Percentiles rank a stretch among this genome's conserved stretches.
phyloP scores from a whole-genome alignment of 2,888 invertebrate genomes.

The Mantis religiosa region DNA sequence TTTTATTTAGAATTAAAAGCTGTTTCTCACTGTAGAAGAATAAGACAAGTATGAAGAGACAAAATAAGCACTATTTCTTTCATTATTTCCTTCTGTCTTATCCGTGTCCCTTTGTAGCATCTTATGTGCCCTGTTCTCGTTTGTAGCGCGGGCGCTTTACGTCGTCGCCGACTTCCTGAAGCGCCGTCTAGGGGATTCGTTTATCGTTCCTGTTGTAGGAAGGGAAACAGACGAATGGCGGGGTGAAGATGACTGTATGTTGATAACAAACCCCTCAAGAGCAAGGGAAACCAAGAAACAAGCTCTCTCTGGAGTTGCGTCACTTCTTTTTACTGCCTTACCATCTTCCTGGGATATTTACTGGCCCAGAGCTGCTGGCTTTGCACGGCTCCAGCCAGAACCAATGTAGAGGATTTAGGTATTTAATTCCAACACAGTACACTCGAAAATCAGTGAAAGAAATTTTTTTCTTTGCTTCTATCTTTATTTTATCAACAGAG shows the following conservation, averaged over 20 bases:
- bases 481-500: too few species aligned
- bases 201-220: not conserved
- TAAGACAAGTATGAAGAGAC: not conserved
- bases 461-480: too few species aligned
- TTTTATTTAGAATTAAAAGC: too few species aligned
- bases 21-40: not conserved
- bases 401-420: too few species aligned
- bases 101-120: not conserved
- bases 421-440: too few species aligned
- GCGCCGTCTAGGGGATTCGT: not conserved
- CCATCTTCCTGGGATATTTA: not conserved
- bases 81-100: not conserved
- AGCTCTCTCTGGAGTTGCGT: not conserved
- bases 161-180: not conserved
- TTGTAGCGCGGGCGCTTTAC: not conserved
- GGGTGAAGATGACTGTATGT: not conserved
- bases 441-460: too few species aligned
- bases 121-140: not conserved
- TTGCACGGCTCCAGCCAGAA: too few species aligned
- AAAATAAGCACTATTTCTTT: not conserved
- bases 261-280: not conserved
- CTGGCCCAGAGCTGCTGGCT: not conserved
- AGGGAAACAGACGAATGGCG: not conserved
- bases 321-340: not conserved
- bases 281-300: not conserved